These are phyloP conservation scores for Shargacucullia verbasci DNA, from an alignment of 2,888 invertebrate genomes.

Conservation along the genomic window DNA sequence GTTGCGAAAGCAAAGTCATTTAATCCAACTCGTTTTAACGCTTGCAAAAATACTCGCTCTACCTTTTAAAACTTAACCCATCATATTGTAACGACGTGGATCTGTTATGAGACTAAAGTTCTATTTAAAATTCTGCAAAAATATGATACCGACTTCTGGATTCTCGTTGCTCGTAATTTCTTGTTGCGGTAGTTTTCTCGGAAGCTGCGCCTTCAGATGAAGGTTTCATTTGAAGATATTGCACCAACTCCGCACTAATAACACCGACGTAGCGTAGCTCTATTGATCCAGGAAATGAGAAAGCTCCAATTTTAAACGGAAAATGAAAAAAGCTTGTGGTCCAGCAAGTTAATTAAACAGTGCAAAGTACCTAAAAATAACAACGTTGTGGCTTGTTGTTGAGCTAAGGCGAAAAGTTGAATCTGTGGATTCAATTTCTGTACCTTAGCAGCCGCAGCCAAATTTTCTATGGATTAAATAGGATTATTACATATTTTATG, in stretches of 20 bases:
- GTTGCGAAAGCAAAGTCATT: conserved; percentile 38
- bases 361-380: conserved; percentile 29
- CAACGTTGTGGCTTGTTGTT: no score
- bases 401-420: conserved; percentile 26
- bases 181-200: conserved; percentile 62
- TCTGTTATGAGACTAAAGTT: conserved; percentile 14
- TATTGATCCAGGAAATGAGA: conserved; percentile 51
- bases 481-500: no score
- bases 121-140: conserved; percentile 30
- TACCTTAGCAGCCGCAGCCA: no score
- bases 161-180: conserved; percentile 57
- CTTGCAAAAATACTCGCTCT: conserved; percentile 24
- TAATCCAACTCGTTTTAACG: conserved; percentile 31
- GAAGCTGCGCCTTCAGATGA: conserved; percentile 50
- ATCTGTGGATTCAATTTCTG: conserved; percentile 16
- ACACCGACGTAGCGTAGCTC: conserved; percentile 31
- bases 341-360: conserved; percentile 42
- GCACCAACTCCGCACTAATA: conserved; percentile 49
- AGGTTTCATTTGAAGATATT: conserved; percentile 71
- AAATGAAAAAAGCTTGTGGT: conserved; percentile 30
- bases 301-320: conserved; percentile 46
- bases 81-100: not conserved
- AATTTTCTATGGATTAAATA: no score
- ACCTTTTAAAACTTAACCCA: not conserved
- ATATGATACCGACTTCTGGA: conserved; percentile 35